Evolutionary conservation across 1,140 invertebrate genomes (phyloP).

Genomic region (Scylla paramamosain): DNA sequence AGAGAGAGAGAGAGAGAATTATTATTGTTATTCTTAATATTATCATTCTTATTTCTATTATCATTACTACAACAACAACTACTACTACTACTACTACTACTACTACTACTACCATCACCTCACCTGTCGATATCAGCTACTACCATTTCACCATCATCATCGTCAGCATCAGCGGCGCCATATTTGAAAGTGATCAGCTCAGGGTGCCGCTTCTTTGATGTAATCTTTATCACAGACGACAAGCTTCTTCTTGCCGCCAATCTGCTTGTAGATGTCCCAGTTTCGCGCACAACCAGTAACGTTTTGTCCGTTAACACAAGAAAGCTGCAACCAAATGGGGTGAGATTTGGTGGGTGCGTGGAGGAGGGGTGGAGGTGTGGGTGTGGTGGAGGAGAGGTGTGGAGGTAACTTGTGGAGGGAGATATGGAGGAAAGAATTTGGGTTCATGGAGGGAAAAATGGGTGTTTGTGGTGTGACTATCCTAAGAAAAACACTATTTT

Average conservation of each 20-base stretch:
- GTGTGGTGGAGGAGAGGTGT: not conserved
- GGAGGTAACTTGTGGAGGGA: not conserved
- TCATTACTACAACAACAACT: too few species aligned
- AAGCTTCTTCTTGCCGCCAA: slow-evolving; percentile 92
- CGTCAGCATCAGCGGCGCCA: slow-evolving; percentile 88
- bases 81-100: too few species aligned
- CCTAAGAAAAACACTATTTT: too few species aligned
- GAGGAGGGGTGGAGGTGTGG: slow-evolving; percentile 76
- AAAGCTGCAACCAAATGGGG: slow-evolving; percentile 83
- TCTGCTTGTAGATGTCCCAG: slow-evolving; percentile 82
- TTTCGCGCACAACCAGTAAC: slow-evolving; percentile 92
- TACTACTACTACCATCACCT: not conserved
- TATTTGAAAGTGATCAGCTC: slow-evolving; percentile 98
- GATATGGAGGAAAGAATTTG: not conserved
- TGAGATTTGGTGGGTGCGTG: too few species aligned
- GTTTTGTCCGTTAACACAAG: slow-evolving; percentile 93
- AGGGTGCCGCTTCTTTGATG: slow-evolving; percentile 94
- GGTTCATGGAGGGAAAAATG: not conserved
- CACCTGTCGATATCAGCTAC: slow-evolving; percentile 92
- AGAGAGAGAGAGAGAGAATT: slow-evolving; percentile 12
- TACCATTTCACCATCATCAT: slow-evolving; percentile 85
- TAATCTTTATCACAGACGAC: slow-evolving; percentile 96
- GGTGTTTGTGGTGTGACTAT: too few species aligned
- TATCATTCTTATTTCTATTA: not conserved
- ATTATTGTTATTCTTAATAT: not conserved